A percentile compares a stretch with the other conserved stretches of the same genome.
Evolutionary conservation across 2,797 vertebrate species (phyloP).

Genomic region (Hippocampus kuda): DNA sequence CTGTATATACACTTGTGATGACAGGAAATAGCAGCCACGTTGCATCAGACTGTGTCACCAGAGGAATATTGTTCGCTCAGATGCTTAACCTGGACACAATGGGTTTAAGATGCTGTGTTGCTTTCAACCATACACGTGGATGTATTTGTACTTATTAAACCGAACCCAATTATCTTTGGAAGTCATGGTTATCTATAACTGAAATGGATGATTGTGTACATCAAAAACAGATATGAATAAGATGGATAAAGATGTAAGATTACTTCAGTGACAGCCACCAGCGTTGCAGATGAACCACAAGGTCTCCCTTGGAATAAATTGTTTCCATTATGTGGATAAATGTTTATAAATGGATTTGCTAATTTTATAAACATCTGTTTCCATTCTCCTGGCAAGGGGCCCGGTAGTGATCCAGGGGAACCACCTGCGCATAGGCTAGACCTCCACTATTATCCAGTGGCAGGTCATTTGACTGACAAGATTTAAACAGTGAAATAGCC

Average conservation of each 20-base stretch:
- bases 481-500: constrained; percentile 30
- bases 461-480: constrained; percentile 37
- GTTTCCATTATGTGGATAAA: constrained; percentile 40
- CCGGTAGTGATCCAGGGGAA: constrained; percentile 32
- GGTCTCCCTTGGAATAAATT: constrained; percentile 25
- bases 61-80: constrained; percentile 19
- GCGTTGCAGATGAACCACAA: constrained; percentile 2
- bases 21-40: constrained; percentile 48
- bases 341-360: constrained; percentile 56
- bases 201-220: neutral
- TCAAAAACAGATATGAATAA: neutral
- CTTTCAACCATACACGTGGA: neutral
- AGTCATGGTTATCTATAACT: neutral
- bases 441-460: constrained; percentile 29
- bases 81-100: neutral
- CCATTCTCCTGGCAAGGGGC: constrained; percentile 33
- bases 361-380: constrained; percentile 53
- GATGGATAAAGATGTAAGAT: neutral
- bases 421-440: constrained; percentile 15
- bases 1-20: constrained; percentile 30
- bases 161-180: neutral
- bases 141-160: neutral
- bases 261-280: neutral
- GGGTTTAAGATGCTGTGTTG: neutral
- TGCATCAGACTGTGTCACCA: constrained; percentile 41